Conservation (phyloP, 2,113 vertebrate genomes). For the Thamnaconus septentrionalis region DNA sequence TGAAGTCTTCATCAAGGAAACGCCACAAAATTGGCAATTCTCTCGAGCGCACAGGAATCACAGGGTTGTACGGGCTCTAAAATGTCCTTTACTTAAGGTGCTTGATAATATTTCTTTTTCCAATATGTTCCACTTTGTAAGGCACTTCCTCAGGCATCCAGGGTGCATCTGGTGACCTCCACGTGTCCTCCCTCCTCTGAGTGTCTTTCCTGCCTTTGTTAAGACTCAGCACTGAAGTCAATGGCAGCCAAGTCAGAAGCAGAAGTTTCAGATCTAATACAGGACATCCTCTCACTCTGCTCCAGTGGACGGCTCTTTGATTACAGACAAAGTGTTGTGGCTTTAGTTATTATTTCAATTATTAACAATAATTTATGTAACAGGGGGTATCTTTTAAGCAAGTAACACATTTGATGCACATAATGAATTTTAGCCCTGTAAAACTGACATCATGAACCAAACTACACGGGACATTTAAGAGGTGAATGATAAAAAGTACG, state of each 20-base stretch:
- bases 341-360: conserved; percentile 44
- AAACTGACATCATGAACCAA: too few species aligned
- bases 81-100: conserved; percentile 22
- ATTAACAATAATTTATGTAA: conserved; percentile 25
- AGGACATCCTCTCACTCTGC: conserved; percentile 49
- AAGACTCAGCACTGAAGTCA: conserved; percentile 39
- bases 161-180: conserved; percentile 64
- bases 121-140: conserved; percentile 10
- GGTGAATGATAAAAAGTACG: too few species aligned
- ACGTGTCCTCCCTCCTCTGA: conserved; percentile 46
- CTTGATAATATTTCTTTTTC: conserved; percentile 4
- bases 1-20: conserved; percentile 3
- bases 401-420: too few species aligned
- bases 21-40: conserved; percentile 3
- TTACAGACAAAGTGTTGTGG: conserved; percentile 28
- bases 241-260: conserved; percentile 49
- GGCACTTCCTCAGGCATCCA: conserved; percentile 31
- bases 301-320: conserved; percentile 42
- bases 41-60: conserved; percentile 4
- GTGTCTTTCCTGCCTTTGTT: conserved; percentile 76
- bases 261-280: conserved; percentile 43
- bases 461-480: too few species aligned
- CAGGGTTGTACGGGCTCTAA: conserved; percentile 2
- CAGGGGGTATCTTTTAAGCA: too few species aligned
- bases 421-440: too few species aligned